These are phyloP conservation scores for Epinotia ramella DNA, from an alignment of 2,888 invertebrate species.

Conservation along the genomic window DNA sequence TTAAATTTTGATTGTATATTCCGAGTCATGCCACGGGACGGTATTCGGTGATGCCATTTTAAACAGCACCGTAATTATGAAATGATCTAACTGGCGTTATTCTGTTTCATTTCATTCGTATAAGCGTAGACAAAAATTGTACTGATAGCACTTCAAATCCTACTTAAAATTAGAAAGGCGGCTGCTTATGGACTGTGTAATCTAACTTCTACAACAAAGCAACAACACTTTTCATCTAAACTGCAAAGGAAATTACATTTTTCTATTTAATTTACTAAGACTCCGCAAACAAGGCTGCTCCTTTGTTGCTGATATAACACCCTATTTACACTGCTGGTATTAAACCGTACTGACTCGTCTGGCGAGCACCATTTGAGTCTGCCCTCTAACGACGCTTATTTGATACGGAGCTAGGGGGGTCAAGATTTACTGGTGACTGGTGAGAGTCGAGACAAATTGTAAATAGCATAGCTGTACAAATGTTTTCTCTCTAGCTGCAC, in stretches of 20 bases:
- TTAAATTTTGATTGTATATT: too few species aligned
- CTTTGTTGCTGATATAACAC: conserved; percentile 53
- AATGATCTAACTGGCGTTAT: too few species aligned
- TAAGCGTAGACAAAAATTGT: too few species aligned
- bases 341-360: not conserved
- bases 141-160: too few species aligned
- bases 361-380: not conserved
- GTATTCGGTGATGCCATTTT: too few species aligned
- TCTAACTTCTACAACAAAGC: not conserved
- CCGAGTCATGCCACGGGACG: too few species aligned
- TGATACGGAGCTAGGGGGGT: not conserved
- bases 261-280: conserved; percentile 44
- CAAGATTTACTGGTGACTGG: not conserved
- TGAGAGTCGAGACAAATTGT: not conserved
- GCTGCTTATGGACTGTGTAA: not conserved
- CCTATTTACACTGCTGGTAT: conserved; percentile 59
- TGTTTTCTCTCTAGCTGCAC: conserved; percentile 72
- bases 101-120: too few species aligned
- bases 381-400: not conserved
- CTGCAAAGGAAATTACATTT: conserved; percentile 11
- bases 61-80: too few species aligned
- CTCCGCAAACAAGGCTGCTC: conserved; percentile 54
- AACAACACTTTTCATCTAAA: not conserved
- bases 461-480: conserved; percentile 58
- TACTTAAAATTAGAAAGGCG: not conserved